Evolutionary conservation across 2,797 vertebrate genomes (phyloP).

Genomic region (Acestrorhynchus altus): DNA sequence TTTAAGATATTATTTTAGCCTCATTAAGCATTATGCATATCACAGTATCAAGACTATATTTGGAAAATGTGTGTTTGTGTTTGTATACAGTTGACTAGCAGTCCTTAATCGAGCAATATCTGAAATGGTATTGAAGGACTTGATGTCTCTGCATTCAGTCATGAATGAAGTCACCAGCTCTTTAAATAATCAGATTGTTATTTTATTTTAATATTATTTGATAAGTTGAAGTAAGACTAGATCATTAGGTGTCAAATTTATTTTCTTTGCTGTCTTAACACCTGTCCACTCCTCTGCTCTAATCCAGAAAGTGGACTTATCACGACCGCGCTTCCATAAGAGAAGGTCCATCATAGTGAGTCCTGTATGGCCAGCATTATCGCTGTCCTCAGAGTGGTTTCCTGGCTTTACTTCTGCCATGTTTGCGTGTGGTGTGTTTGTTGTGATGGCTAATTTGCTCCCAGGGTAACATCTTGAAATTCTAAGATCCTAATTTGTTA

Average conservation of each 20-base stretch:
- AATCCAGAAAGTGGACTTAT: conserved; percentile 74
- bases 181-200: no score
- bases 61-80: background rate
- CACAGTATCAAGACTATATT: no score
- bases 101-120: background rate
- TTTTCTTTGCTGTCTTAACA: conserved; percentile 50
- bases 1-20: background rate
- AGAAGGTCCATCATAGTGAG: conserved; percentile 81
- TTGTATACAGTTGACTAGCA: background rate
- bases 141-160: background rate
- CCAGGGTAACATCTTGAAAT: no score
- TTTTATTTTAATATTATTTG: background rate
- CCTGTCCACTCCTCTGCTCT: conserved; percentile 52
- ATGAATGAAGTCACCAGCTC: background rate
- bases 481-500: no score
- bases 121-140: background rate
- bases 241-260: no score
- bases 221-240: background rate
- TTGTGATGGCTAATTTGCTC: background rate
- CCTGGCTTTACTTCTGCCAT: conserved; percentile 37
- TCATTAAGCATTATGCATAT: background rate
- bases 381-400: conserved; percentile 55
- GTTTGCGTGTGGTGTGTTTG: conserved; percentile 50
- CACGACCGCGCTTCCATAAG: conserved; percentile 69
- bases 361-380: conserved; percentile 64